Base-by-base conservation (phyloP, 2,888 invertebrate genomes). In the Alloscopus bannaensis region DNA sequence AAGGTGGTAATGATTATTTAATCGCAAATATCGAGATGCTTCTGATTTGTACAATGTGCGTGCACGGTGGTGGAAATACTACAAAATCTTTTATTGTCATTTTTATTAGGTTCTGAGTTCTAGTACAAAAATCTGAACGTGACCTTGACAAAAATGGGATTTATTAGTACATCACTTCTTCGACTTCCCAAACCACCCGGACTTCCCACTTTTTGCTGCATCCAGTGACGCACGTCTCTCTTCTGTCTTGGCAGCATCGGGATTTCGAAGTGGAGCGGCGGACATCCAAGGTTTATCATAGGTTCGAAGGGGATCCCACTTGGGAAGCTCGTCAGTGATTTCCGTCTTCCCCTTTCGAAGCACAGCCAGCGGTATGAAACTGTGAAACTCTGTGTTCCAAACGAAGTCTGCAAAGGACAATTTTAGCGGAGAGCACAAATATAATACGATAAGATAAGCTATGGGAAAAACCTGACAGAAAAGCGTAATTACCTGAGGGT, bases 221-320 rank as follows among this genome's bases (percentile, higher is more conserved):
- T 22, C 8, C 60, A 22, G 1, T 22, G 11, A 4, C 26, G 20
- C 20, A 29, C 8, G 26, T 29, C 22, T 57, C 29, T 36, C 29
- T 4, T 57, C 57, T 18, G 13, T 26, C 13, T 42, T 24, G 16
- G 62, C 16, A 8, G 42, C 13, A 45, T 64, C 64, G 3, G 64
- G 64, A 26, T 59, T 57, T 13, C 69, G 36, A 18, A 42, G 22
- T 11, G 69, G 52, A 18, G 70, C 71, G 1, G 47, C 60, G 13
- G 57, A 18, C n/a, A 60, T n/a, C 77, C 77, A 77, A 13, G 59
- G 59, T 20, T 81, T 81, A 16, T 70, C 55, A 45, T 81, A 81
- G 0, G 2, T 3, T 36, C 81, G n/a, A 16, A 66, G 16, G 1
- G 81, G 81, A 42, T 81, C 81, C 81, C 81, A 81, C 22, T 76